Conservation (phyloP, 2,888 invertebrate genomes). For the Agrotis segetum region DNA sequence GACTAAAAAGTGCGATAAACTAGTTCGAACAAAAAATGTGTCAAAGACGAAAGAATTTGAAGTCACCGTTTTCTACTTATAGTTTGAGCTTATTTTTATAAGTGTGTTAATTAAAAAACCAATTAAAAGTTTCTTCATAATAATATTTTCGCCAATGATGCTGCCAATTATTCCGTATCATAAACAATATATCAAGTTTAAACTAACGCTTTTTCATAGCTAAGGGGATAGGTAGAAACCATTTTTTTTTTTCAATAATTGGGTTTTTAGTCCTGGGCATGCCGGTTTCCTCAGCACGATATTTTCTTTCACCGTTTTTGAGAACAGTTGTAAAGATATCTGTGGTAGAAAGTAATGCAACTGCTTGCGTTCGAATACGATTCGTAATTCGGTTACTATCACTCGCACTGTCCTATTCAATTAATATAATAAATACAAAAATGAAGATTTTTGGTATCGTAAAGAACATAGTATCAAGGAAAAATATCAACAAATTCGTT, state of each 20-base stretch:
- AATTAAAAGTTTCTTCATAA: background rate
- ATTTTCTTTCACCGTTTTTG: too few species aligned
- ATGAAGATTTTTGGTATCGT: background rate
- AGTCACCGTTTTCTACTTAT: background rate
- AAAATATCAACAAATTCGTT: background rate
- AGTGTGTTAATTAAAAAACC: background rate
- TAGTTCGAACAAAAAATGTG: slow-evolving; percentile 44
- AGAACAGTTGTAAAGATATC: too few species aligned
- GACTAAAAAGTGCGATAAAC: slow-evolving; percentile 49
- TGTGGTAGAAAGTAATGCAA: too few species aligned
- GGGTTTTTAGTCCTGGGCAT: too few species aligned
- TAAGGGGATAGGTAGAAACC: background rate
- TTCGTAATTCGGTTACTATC: too few species aligned
- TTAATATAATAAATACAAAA: too few species aligned
- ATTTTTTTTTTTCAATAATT: too few species aligned
- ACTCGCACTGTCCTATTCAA: background rate
- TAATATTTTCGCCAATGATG: background rate
- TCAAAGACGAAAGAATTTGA: slow-evolving; percentile 7
- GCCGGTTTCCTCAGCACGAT: too few species aligned
- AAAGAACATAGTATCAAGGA: background rate
- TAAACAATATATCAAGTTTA: too few species aligned
- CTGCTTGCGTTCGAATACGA: too few species aligned
- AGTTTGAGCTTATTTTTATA: background rate
- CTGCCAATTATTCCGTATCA: too few species aligned
- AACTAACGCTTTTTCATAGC: background rate